phyloP scores from a whole-genome alignment of 2,797 vertebrate genomes.

The Tachyglossus aculeatus region DNA sequence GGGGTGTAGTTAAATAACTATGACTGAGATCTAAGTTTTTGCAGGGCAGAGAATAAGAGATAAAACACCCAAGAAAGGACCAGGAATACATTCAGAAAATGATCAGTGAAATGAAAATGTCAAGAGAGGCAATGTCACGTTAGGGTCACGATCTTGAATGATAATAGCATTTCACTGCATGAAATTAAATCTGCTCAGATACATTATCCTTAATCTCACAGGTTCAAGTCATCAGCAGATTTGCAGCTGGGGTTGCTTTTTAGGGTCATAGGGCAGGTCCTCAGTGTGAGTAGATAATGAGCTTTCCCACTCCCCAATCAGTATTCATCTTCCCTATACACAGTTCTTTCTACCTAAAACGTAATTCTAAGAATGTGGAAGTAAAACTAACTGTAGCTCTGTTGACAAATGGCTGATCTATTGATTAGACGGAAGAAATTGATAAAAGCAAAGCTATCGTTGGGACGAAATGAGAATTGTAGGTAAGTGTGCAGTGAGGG shows the following conservation, averaged over 20 bases:
- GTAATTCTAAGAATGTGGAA: conserved; percentile 1
- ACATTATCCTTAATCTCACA: not conserved
- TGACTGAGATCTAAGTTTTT: too few relatives aligned
- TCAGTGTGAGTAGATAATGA: not conserved
- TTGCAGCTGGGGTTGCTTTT: not conserved
- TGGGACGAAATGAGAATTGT: not conserved
- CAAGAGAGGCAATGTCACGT: too few relatives aligned
- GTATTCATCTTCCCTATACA: not conserved
- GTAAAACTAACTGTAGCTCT: not conserved
- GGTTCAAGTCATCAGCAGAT: not conserved
- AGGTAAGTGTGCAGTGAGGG: not conserved
- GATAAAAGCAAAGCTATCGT: conserved; percentile 20
- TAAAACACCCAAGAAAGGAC: too few relatives aligned
- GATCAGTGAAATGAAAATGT: too few relatives aligned
- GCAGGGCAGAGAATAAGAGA: too few relatives aligned
- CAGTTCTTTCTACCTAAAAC: not conserved
- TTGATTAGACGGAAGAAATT: conserved; percentile 22
- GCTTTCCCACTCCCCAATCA: not conserved
- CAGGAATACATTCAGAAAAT: too few relatives aligned
- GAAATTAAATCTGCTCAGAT: not conserved
- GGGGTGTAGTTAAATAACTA: too few relatives aligned
- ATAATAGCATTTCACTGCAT: conserved; percentile 6
- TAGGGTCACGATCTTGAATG: not conserved
- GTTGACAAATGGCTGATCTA: conserved; percentile 24
- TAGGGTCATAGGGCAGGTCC: not conserved